These are phyloP conservation scores for Meloidogyne exigua DNA, from an alignment of 1,140 invertebrate genomes.

Conservation along the genomic window DNA sequence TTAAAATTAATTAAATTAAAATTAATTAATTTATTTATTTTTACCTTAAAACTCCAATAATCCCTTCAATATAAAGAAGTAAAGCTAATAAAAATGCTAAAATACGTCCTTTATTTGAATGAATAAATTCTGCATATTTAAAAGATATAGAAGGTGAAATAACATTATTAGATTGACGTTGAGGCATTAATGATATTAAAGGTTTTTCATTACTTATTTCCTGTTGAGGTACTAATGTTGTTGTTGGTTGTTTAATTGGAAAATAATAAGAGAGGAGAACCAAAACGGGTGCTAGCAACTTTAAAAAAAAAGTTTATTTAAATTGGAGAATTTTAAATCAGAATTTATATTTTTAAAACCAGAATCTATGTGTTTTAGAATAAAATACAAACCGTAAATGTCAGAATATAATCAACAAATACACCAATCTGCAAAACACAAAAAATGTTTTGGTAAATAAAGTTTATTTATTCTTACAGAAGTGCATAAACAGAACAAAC, in stretches of 20 bases:
- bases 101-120: constrained; percentile 45
- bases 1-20: neutral
- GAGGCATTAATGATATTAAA: neutral
- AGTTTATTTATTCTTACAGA: constrained; percentile 26
- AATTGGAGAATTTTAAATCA: constrained; percentile 8
- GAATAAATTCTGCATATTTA: constrained; percentile 42
- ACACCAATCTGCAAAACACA: constrained; percentile 42
- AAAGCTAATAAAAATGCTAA: constrained; percentile 33
- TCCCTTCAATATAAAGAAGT: constrained; percentile 47
- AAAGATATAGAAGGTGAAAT: neutral
- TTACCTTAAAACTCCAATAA: constrained; percentile 46
- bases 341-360: constrained; percentile 22
- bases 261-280: constrained; percentile 12
- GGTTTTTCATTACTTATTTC: neutral
- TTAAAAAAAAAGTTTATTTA: neutral
- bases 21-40: neutral
- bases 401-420: constrained; percentile 60
- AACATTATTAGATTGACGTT: neutral
- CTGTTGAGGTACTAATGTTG: neutral
- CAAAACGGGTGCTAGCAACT: constrained; percentile 17
- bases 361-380: constrained; percentile 4
- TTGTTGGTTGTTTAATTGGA: neutral
- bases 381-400: constrained; percentile 54
- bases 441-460: neutral
- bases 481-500: constrained; percentile 60